Evolutionary conservation across 2,888 invertebrate genomes (phyloP).

Genomic region (Trachelus stipa): DNA sequence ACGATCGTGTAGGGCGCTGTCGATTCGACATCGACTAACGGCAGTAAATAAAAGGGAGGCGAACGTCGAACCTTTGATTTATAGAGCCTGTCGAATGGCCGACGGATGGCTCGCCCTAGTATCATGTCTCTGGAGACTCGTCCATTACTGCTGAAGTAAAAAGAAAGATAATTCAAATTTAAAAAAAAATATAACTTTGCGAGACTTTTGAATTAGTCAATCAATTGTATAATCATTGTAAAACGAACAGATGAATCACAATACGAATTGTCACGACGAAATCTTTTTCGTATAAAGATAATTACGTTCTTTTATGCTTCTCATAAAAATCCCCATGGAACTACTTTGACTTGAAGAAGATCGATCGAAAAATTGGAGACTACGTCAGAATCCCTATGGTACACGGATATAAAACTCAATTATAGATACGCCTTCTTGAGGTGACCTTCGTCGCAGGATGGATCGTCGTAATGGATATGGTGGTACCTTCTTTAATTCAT

Average conservation of each 20-base stretch:
- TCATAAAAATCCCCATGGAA: background rate
- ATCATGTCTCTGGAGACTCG: slow-evolving; percentile 26
- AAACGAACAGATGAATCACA: background rate
- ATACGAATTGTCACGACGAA: background rate
- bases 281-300: background rate
- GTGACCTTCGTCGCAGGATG: background rate
- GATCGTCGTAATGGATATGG: background rate
- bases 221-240: background rate
- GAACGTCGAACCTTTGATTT: slow-evolving; percentile 44
- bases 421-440: background rate
- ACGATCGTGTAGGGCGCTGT: slow-evolving; percentile 31
- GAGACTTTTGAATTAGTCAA: background rate
- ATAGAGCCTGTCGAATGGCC: slow-evolving; percentile 32
- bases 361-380: background rate
- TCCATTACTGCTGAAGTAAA: slow-evolving; percentile 38
- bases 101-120: slow-evolving; percentile 19
- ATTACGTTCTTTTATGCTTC: background rate
- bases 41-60: slow-evolving; percentile 20
- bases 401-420: background rate
- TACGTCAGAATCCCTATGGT: background rate
- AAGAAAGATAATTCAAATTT: slow-evolving; percentile 20
- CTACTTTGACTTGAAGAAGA: background rate
- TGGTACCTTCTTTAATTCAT: background rate
- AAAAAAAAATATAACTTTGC: slow-evolving; percentile 8
- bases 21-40: slow-evolving; percentile 24